A percentile compares a stretch with the other conserved stretches of the same genome.
Evolutionary conservation across 2,797 vertebrate genomes (phyloP).

Genomic region (Apodemus agrarius): DNA sequence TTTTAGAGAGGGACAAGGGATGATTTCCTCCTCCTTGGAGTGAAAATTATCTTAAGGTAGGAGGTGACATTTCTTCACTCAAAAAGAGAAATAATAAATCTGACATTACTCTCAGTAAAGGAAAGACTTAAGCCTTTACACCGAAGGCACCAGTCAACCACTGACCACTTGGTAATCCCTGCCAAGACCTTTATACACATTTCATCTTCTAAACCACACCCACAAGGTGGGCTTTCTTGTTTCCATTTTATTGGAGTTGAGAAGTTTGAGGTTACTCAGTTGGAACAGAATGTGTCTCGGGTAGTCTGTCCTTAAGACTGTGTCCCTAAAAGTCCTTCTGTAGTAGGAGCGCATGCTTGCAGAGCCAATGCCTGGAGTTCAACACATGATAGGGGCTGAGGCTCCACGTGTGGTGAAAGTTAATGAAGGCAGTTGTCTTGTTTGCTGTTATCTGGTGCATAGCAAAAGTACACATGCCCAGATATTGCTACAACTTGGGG

Average conservation of each 20-base stretch:
- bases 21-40: too few relatives aligned
- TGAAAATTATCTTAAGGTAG: not conserved
- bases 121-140: not conserved
- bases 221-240: not conserved
- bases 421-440: not conserved
- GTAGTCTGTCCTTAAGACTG: not conserved
- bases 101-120: not conserved
- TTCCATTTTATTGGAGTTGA: not conserved
- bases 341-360: not conserved
- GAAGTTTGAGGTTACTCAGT: not conserved
- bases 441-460: not conserved
- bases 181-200: not conserved
- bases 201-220: not conserved
- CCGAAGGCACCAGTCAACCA: not conserved
- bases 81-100: not conserved
- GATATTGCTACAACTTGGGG: not conserved
- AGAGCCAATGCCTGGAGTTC: not conserved
- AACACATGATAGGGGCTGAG: not conserved
- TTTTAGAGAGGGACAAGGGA: not conserved
- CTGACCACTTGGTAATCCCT: not conserved
- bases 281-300: not conserved
- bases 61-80: not conserved
- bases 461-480: not conserved
- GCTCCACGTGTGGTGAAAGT: not conserved
- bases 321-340: not conserved